These are phyloP conservation scores for Aurelia coerulea DNA, from an alignment of 30 jellyfish, hydroid and myxozoan genomes.

Conservation along the genomic window DNA sequence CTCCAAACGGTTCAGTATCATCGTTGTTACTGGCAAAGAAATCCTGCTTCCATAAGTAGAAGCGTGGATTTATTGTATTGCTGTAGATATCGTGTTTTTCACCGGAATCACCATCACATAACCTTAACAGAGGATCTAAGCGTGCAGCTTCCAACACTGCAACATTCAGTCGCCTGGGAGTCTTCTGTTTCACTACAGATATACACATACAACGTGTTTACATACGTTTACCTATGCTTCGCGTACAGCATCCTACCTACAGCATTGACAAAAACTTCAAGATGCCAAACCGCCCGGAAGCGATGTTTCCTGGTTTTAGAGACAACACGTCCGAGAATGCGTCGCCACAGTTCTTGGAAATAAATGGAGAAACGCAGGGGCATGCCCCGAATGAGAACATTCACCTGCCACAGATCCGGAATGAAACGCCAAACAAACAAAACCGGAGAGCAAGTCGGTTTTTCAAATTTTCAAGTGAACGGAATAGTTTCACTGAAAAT, in stretches of 20 bases:
- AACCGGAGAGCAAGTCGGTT: constrained; percentile 42
- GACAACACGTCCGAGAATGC: constrained; percentile 19
- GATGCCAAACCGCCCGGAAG: constrained; percentile 38
- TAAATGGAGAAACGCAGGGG: not conserved
- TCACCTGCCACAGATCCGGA: constrained; percentile 57
- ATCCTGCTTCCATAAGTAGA: too few relatives aligned
- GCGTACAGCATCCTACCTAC: not conserved
- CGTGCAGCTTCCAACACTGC: too few relatives aligned
- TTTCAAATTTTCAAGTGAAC: constrained; percentile 42
- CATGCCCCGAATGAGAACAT: constrained; percentile 22
- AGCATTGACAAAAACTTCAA: not conserved
- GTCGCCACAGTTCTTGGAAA: constrained; percentile 16
- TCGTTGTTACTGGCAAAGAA: too few relatives aligned
- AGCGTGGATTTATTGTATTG: too few relatives aligned
- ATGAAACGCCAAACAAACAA: constrained; percentile 38
- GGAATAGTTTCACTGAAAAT: constrained; percentile 66
- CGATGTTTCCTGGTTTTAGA: constrained; percentile 23
- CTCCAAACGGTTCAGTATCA: too few relatives aligned
- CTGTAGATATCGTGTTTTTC: too few relatives aligned
- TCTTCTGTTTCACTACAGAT: too few relatives aligned
- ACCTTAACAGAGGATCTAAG: too few relatives aligned
- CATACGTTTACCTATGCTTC: not conserved
- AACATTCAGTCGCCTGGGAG: too few relatives aligned
- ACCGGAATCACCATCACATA: too few relatives aligned
- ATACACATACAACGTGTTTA: too few relatives aligned